Evolutionary conservation across 1,140 invertebrate genomes (phyloP).

Genomic region (Phymorhynchus buccinoides): DNA sequence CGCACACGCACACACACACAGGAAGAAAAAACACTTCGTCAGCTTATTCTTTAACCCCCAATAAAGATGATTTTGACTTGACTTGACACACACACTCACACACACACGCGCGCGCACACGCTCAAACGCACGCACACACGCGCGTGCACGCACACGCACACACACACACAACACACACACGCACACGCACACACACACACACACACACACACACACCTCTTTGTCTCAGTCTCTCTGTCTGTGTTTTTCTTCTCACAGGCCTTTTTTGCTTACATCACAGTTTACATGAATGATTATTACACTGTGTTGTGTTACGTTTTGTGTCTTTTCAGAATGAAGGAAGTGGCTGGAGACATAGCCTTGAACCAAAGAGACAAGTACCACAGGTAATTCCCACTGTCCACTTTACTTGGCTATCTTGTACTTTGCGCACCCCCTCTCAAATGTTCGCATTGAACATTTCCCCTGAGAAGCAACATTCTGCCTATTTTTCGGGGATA

Average conservation of each 20-base stretch:
- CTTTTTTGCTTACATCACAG: background rate
- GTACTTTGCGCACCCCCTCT: too few species aligned
- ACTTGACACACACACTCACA: background rate
- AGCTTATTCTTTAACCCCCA: too few species aligned
- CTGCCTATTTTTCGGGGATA: too few species aligned
- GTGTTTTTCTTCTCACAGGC: background rate
- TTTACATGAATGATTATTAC: background rate
- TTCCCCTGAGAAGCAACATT: too few species aligned
- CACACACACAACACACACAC: conserved; percentile 18
- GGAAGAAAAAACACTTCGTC: background rate
- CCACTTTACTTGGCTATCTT: background rate
- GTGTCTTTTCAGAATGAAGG: conserved; percentile 56
- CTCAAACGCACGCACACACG: background rate
- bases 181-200: conserved; percentile 24
- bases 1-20: conserved; percentile 4
- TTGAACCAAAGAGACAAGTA: conserved; percentile 55
- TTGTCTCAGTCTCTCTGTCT: conserved; percentile 1
- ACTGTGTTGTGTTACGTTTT: background rate
- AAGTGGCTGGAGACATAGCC: conserved; percentile 49
- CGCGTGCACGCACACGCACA: background rate
- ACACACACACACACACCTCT: background rate
- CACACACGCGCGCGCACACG: conserved; percentile 1
- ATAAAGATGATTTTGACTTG: too few species aligned
- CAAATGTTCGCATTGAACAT: too few species aligned
- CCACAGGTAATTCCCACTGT: conserved; percentile 51